phyloP scores from a whole-genome alignment of 2,113 vertebrate genomes.

The Vulpes lagopus region DNA sequence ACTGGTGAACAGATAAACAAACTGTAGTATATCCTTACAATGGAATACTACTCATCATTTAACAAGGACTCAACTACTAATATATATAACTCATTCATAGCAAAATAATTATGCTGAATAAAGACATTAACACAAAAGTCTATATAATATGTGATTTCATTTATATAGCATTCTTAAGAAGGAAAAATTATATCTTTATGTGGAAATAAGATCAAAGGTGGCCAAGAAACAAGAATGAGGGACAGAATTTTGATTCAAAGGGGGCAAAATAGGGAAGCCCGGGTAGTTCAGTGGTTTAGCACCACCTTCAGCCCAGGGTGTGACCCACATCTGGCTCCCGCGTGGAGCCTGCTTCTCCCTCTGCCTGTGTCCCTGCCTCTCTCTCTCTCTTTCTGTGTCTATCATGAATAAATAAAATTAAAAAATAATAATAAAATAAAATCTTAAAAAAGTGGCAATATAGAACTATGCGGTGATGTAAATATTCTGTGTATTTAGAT shows the following conservation, averaged over 20 bases:
- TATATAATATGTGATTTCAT: not conserved
- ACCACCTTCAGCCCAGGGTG: too few relatives aligned
- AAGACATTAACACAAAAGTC: not conserved
- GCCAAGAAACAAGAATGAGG: accelerated
- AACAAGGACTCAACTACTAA: not conserved
- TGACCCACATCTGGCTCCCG: too few relatives aligned
- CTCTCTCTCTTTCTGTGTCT: too few relatives aligned
- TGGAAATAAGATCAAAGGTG: not conserved
- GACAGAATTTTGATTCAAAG: not conserved
- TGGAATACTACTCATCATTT: not conserved
- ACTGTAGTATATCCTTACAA: not conserved
- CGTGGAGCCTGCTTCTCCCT: too few relatives aligned
- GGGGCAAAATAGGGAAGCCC: not conserved
- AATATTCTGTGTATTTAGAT: not conserved
- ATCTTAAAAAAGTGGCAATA: not conserved
- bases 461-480: not conserved
- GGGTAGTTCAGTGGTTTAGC: too few relatives aligned
- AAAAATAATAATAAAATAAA: too few relatives aligned
- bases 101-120: not conserved
- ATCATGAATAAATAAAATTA: too few relatives aligned
- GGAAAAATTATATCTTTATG: not conserved
- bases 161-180: not conserved
- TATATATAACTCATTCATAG: not conserved
- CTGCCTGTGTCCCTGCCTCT: too few relatives aligned
- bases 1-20: not conserved